Percentiles rank a stretch among this genome's conserved stretches.
Evolutionary conservation across 2,888 invertebrate species (phyloP).

Genomic region (Timema podura): DNA sequence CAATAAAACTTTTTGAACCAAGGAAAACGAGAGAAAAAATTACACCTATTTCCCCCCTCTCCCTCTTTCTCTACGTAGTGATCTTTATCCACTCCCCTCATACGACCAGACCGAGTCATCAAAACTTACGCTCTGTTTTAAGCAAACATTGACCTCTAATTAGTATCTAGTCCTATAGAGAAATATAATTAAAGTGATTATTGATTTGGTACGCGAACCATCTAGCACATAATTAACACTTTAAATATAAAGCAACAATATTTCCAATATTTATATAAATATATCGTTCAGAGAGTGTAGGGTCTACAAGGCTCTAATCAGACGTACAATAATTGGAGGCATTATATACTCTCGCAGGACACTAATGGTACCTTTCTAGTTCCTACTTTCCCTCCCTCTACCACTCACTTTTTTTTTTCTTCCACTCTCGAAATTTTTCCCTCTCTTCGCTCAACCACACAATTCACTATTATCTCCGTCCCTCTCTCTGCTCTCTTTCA

Average conservation of each 20-base stretch:
- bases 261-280: too few species aligned
- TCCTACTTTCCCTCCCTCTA: slow-evolving; percentile 5
- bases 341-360: slow-evolving; percentile 16
- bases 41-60: slow-evolving; percentile 9
- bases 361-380: slow-evolving; percentile 15
- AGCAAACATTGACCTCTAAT: too few species aligned
- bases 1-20: slow-evolving; percentile 11
- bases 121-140: neutral
- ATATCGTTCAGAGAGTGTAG: too few species aligned
- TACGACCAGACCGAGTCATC: slow-evolving; percentile 14
- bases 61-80: neutral
- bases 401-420: neutral
- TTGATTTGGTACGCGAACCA: too few species aligned
- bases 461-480: too few species aligned
- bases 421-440: slow-evolving; percentile 2
- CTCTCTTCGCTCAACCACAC: too few species aligned
- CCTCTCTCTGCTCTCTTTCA: too few species aligned
- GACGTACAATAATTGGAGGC: slow-evolving; percentile 15
- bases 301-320: too few species aligned
- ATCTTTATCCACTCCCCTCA: neutral
- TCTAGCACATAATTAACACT: too few species aligned
- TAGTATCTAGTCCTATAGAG: too few species aligned
- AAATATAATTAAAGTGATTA: too few species aligned
- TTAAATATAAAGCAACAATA: too few species aligned
- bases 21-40: slow-evolving; percentile 2